These are phyloP conservation scores for Pluvianellus socialis DNA, from an alignment of 2,113 vertebrate genomes.

Conservation along the genomic window DNA sequence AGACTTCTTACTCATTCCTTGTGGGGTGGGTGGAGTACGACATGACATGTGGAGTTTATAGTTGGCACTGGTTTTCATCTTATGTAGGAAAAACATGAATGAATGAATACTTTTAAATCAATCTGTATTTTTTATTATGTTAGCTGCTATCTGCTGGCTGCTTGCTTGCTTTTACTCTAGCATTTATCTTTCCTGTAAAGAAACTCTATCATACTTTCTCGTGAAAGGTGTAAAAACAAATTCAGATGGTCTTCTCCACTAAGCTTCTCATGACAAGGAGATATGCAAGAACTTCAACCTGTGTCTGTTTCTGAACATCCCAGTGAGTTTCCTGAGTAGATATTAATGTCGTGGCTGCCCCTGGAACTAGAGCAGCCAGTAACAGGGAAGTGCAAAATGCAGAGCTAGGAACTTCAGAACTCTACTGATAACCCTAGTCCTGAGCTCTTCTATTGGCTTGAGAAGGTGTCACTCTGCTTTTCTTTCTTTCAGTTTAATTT, in stretches of 20 bases:
- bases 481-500: not conserved
- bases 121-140: not conserved
- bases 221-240: not conserved
- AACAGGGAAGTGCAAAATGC: not conserved
- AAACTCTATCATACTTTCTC: not conserved
- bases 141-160: not conserved
- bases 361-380: not conserved
- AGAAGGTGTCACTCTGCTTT: not conserved
- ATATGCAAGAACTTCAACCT: not conserved
- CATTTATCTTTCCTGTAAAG: not conserved
- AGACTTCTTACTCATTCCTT: not conserved
- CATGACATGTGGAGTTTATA: not conserved
- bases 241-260: not conserved
- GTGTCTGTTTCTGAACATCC: not conserved
- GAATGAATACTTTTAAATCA: not conserved
- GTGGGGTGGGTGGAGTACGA: not conserved
- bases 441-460: not conserved
- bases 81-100: not conserved
- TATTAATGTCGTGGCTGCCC: fast-evolving
- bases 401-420: not conserved
- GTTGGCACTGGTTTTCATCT: not conserved
- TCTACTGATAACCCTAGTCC: not conserved
- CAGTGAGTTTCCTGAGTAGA: not conserved
- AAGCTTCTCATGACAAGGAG: not conserved
- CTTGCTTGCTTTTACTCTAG: not conserved